These are phyloP conservation scores for Egretta garzetta DNA, from an alignment of 2,113 vertebrate species.

Conservation along the genomic window DNA sequence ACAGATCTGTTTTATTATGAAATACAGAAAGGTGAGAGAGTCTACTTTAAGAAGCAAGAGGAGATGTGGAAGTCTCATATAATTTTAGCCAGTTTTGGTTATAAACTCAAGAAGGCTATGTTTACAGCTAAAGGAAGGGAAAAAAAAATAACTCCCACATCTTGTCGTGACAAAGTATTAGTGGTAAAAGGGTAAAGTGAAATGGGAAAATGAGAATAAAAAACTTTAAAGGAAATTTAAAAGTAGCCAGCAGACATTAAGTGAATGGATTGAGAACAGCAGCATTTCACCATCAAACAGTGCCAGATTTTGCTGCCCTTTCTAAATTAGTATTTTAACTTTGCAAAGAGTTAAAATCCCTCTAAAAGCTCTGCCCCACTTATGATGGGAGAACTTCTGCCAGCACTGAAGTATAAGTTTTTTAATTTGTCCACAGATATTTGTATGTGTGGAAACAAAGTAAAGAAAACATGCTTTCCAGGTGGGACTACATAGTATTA, in stretches of 20 bases:
- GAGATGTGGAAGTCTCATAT: neutral
- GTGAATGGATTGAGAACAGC: neutral
- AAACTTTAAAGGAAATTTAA: constrained; percentile 3
- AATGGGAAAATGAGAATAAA: constrained; percentile 16
- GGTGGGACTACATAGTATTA: neutral
- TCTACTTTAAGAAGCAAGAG: neutral
- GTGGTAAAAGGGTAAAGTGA: constrained; percentile 4
- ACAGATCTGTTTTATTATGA: neutral
- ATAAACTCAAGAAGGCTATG: neutral
- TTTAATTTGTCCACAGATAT: neutral
- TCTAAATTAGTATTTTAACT: neutral
- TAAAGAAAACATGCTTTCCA: neutral
- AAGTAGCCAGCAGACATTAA: neutral
- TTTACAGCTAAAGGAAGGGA: neutral
- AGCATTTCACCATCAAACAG: neutral
- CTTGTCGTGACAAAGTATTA: neutral
- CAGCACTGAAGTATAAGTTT: neutral
- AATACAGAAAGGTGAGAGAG: neutral
- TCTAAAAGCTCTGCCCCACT: neutral
- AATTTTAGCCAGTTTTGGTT: neutral
- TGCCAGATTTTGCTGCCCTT: neutral
- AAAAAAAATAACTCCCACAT: neutral
- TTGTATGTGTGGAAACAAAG: neutral
- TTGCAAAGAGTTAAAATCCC: neutral
- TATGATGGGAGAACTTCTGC: neutral